These are phyloP conservation scores for Phytoseiulus persimilis DNA, from an alignment of 2,888 invertebrate genomes.

Conservation along the genomic window DNA sequence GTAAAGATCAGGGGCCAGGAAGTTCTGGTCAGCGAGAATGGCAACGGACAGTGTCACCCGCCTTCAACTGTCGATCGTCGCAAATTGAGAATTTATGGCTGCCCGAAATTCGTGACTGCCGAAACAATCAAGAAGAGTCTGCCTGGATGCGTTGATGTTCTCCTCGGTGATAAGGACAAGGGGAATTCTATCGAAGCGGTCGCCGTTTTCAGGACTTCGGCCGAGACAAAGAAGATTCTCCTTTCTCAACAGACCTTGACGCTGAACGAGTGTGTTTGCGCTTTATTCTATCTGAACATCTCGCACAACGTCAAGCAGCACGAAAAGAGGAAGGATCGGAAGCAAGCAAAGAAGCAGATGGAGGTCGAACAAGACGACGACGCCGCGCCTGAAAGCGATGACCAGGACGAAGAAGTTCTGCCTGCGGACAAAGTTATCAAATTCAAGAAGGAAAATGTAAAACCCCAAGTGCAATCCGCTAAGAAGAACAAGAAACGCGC, in stretches of 20 bases:
- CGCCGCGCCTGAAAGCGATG: background rate
- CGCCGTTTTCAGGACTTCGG: background rate
- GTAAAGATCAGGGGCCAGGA: constrained; percentile 21
- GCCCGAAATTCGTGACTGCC: constrained; percentile 8
- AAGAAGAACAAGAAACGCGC: constrained; percentile 6
- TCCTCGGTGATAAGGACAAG: constrained; percentile 23
- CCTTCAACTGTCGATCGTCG: constrained; percentile 11
- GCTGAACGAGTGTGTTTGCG: constrained; percentile 31
- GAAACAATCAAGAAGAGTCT: background rate
- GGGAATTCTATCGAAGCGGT: constrained; percentile 24
- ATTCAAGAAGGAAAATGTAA: background rate
- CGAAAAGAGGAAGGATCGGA: constrained; percentile 29
- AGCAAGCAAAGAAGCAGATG: background rate
- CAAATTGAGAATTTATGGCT: constrained; percentile 23
- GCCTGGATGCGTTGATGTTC: constrained; percentile 18
- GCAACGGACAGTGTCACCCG: constrained; percentile 27
- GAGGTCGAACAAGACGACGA: background rate
- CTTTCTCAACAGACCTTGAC: constrained; percentile 25
- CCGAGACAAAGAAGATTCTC: constrained; percentile 15
- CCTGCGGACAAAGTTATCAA: background rate
- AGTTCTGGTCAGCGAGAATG: constrained; percentile 22
- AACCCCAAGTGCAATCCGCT: constrained; percentile 15
- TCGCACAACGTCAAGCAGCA: constrained; percentile 33
- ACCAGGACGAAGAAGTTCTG: background rate
- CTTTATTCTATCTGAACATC: constrained; percentile 29